phyloP scores from a whole-genome alignment of 37 sponge, comb jelly and placozoan genomes.

The Cladorhizidae sp. region DNA sequence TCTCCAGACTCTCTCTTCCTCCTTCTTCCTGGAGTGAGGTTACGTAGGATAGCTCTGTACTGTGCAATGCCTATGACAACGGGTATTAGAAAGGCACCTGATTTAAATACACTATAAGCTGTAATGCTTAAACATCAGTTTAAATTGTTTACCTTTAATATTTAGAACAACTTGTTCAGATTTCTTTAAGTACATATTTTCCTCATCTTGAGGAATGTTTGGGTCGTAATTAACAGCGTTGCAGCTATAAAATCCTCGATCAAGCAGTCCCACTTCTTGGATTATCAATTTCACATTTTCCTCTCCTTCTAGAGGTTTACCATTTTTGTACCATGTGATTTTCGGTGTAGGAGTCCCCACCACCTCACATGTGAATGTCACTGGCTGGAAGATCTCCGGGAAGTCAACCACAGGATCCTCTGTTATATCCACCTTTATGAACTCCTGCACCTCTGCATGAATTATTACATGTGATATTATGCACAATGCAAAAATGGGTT shows the following conservation, averaged over 20 bases:
- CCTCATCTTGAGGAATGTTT: background rate
- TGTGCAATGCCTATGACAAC: too few species aligned
- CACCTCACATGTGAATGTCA: slow-evolving; percentile 28
- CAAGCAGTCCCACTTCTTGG: slow-evolving; percentile 9
- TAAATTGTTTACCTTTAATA: slow-evolving; percentile 22
- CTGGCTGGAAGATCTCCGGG: background rate
- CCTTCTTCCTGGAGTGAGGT: too few species aligned
- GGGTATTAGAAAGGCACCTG: background rate
- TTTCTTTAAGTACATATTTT: background rate
- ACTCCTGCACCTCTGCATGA: background rate
- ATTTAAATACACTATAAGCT: background rate
- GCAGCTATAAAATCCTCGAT: slow-evolving; percentile 36
- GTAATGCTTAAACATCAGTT: too few species aligned
- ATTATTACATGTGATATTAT: too few species aligned
- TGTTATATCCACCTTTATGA: background rate
- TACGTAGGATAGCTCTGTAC: too few species aligned
- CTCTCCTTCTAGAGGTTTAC: background rate
- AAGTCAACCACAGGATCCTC: background rate
- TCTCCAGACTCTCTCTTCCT: too few species aligned
- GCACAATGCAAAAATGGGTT: too few species aligned
- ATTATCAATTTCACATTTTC: background rate
- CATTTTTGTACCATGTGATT: slow-evolving; percentile 53
- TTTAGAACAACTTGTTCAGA: slow-evolving; percentile 20
- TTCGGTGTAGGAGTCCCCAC: slow-evolving; percentile 18
- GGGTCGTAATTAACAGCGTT: slow-evolving; percentile 14